A percentile compares a stretch with the other conserved stretches of the same genome.
Conservation (phyloP, 2,888 invertebrate genomes). For the Metacarcinus magister region DNA sequence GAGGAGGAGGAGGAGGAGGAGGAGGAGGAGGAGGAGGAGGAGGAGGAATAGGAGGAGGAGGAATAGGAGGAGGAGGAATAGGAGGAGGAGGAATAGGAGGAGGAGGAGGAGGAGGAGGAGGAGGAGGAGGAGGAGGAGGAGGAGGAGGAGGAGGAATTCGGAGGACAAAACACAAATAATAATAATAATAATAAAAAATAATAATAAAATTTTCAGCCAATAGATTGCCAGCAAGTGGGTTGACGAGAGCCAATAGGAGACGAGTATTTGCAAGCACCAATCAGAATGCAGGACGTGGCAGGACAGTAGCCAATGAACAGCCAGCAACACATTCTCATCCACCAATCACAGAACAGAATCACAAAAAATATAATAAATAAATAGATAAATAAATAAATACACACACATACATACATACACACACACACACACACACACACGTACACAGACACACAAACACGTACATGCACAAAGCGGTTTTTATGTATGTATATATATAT, state of each 20-base stretch:
- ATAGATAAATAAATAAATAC: too few species aligned
- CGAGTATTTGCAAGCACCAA: not conserved
- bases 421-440: not conserved
- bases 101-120: not conserved
- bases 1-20: conserved; percentile 27
- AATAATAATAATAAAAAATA: not conserved
- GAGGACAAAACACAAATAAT: not conserved
- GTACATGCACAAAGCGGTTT: too few species aligned
- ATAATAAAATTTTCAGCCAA: not conserved
- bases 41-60: too few species aligned
- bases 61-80: not conserved
- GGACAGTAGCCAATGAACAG: not conserved
- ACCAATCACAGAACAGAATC: too few species aligned
- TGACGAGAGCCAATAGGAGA: not conserved
- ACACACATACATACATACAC: too few species aligned
- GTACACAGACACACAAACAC: not conserved
- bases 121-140: not conserved
- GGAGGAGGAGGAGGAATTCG: not conserved
- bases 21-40: not conserved
- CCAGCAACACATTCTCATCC: not conserved
- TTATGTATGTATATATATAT: too few species aligned
- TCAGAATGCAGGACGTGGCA: not conserved
- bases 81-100: not conserved
- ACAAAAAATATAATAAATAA: too few species aligned
- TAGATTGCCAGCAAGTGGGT: not conserved